These are phyloP conservation scores for Lytechinus variegatus DNA, from an alignment of 35 echinoderm and acorn worm genomes.

Conservation along the genomic window DNA sequence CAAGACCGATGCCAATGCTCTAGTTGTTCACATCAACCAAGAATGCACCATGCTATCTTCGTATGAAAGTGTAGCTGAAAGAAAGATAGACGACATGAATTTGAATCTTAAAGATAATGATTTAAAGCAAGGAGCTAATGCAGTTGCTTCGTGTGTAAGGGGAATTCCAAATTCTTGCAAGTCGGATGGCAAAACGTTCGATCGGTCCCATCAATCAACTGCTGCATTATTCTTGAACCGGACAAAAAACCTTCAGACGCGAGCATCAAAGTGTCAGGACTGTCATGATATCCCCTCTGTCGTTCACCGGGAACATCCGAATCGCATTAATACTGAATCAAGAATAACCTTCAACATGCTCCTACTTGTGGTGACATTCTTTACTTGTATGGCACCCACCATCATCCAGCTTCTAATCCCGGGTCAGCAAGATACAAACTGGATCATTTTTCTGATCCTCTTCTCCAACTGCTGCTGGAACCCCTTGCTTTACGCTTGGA, in stretches of 20 bases:
- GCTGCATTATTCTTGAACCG: background rate
- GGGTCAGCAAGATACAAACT: conserved; percentile 7
- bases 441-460: conserved; percentile 28
- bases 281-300: background rate
- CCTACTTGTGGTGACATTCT: conserved; percentile 8
- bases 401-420: background rate
- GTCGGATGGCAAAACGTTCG: background rate
- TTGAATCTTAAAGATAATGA: background rate
- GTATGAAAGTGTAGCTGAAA: background rate
- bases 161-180: background rate
- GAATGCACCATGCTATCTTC: too few species aligned
- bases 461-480: conserved; percentile 42
- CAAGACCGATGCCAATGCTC: too few species aligned
- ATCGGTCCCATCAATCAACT: background rate
- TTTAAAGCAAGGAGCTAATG: background rate
- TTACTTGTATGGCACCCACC: conserved; percentile 17
- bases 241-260: background rate
- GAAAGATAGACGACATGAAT: background rate
- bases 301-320: background rate
- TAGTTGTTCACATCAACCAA: too few species aligned
- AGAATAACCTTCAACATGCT: conserved; percentile 39
- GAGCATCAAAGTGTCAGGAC: background rate
- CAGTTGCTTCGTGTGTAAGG: background rate
- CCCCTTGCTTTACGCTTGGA: conserved; percentile 5
- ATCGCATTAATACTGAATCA: background rate